Evolutionary conservation across 2,888 invertebrate genomes (phyloP), one percentile per base, ranked within the genome.

Genomic region (Iselma pallidipennis): DNA sequence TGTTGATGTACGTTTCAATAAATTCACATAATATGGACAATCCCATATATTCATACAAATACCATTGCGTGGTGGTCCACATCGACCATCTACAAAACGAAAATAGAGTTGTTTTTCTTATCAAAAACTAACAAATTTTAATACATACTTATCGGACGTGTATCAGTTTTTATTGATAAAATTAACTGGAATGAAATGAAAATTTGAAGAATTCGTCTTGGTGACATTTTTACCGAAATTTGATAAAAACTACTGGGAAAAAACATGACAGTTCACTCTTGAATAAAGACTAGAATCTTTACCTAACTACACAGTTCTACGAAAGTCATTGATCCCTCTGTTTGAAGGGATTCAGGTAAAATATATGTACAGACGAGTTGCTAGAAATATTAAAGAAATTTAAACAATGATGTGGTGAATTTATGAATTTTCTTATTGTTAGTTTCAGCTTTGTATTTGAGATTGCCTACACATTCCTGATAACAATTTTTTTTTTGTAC

Each of bases 21-120:
- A 66, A 21, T 78, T 71, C 2, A 71, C 69, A 65, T 79, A 80
- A 60, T 68, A 76, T 9, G 74, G 75, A 55, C 78, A 79, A 54
- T 75, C 57, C 49, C 72, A 62, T 21, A 79, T 77, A 57, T 76
- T 72, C 2, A 78, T 60, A 63, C 78, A 79, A 9, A 55, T 51
- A 12, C 71, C 71, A 4, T 71, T 74, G 55, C 56, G 61, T 23
- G 74, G 66, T 9, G 71, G 68, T 42, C 33, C 42, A 55, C 76
- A 76, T 37, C 28, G 12, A 12, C 19, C 12, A 51, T 29, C 51
- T 51, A 51, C 9, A 28, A 29, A 37, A 4, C 14, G 2, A 37
- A 37, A 21, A 4, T 45, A 21, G 2, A 29, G 10, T 19, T 3
- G 12, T 10, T 1, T 16, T 9, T 16, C 12, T 12, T 37, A 37